Evolutionary conservation across 2,113 vertebrate genomes (phyloP), one percentile per base, ranked within the genome.

Genomic region (Rissa tridactyla): DNA sequence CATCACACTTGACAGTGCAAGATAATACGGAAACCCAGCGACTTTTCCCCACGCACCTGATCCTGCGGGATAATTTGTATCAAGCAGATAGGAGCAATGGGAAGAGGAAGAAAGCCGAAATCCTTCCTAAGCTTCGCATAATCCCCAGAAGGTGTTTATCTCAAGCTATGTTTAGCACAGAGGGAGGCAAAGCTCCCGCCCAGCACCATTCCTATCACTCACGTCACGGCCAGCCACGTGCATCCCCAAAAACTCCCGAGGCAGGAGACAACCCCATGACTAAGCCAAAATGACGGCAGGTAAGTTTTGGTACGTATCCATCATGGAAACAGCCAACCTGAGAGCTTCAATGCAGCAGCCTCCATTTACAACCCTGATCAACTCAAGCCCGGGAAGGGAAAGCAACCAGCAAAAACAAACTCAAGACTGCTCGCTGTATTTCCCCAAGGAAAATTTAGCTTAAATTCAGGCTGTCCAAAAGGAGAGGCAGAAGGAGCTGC

Each of bases 71-170:
- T 84, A 87, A 91, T 32, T 55, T 52, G 42, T 47, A 94, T 83
- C 82, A 20, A 80, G 46, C 70, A 78, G 86, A 85, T 15, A 64
- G 1, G 3, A 64, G 87, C 66, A 62, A 72, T 1, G 64, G 82
- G 64, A 94, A 95, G 82, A 92, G 82, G 68, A 96, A 96, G 92
- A 93, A 93, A 94, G 84, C 8, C 0, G 0, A 86, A 92, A 89
- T 82, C 89, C 75, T 54, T 49, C 78, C 75, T 83, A 44, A 92
- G 91, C 94, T 61, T 19, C 42, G 2, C 76, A 17, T 90, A 87
- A 94, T 88, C 96, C 89, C 78, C 89, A 68, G 76, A 60, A 96
- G 95, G 93, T 89, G 94, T 94, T 96, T 94, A 93, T 94, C 90
- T 73, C n/a, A 15, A 92, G 71, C 88, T 93, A 85, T 88, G 93